These are phyloP conservation scores for Cabera pusaria DNA, from an alignment of 2,888 invertebrate species.

Conservation along the genomic window DNA sequence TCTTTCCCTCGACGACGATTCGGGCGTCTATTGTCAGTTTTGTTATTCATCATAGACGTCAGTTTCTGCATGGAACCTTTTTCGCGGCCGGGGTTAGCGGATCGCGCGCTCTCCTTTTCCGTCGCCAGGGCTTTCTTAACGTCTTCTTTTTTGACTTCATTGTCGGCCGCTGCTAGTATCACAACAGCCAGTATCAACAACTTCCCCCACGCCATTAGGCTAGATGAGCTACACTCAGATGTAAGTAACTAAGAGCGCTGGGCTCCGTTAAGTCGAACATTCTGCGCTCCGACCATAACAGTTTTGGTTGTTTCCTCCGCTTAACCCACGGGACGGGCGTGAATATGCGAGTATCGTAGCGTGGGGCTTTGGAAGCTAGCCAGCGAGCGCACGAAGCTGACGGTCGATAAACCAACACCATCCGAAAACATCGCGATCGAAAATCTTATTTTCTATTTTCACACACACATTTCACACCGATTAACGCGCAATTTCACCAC, in stretches of 20 bases:
- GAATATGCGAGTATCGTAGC: slow-evolving; percentile 40
- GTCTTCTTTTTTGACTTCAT: slow-evolving; percentile 68
- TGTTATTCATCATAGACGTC: slow-evolving; percentile 52
- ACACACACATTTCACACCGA: slow-evolving; percentile 22
- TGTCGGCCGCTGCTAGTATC: slow-evolving; percentile 52
- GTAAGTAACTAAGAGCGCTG: slow-evolving; percentile 40
- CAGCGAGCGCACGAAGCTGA: slow-evolving; percentile 40
- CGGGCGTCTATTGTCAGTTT: slow-evolving; percentile 49
- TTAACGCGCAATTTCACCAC: slow-evolving; percentile 20
- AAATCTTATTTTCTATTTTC: slow-evolving; percentile 15
- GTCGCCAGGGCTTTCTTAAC: slow-evolving; percentile 70
- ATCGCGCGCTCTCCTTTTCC: slow-evolving; percentile 65
- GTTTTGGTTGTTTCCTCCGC: slow-evolving; percentile 38
- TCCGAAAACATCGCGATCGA: slow-evolving; percentile 22
- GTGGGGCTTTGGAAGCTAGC: slow-evolving; percentile 47
- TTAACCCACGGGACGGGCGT: slow-evolving; percentile 50
- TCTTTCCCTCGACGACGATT: slow-evolving; percentile 47
- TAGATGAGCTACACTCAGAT: slow-evolving; percentile 46
- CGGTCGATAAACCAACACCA: slow-evolving; percentile 53
- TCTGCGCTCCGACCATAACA: slow-evolving; percentile 64
- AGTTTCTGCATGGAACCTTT: slow-evolving; percentile 61
- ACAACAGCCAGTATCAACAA: slow-evolving; percentile 55
- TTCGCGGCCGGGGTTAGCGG: slow-evolving; percentile 56
- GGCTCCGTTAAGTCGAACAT: slow-evolving; percentile 48
- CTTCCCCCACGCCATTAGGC: slow-evolving; percentile 72